Evolutionary conservation across 2,888 invertebrate genomes (phyloP), one percentile per base, ranked within the genome.

Genomic region (Diarsia mendica): DNA sequence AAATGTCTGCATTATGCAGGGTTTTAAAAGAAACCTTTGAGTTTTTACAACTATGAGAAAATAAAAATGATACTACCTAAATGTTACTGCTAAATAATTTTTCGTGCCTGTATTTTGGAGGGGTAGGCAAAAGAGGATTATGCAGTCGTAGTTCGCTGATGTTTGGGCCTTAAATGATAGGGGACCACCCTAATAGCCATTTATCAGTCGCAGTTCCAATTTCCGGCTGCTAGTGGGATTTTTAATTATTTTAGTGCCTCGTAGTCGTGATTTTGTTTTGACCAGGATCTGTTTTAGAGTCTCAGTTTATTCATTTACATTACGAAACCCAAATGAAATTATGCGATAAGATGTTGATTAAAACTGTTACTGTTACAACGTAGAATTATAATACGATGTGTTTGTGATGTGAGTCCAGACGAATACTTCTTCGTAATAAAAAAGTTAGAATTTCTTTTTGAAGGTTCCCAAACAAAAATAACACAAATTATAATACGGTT

Each of bases 1-100:
- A 92, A 91, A 91, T 91, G 86, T 89, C 89, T 89, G 89, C 89
- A 90, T 91, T 89, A 89, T 90, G 87, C 88, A 64, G 87, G 88
- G 88, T 90, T 91, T 90, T 89, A 84, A 87, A 82, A 81, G 87
- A 85, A 88, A 89, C 88, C 89, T 90, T 91, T 89, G 90, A 90
- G 86, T 79, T 87, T 88, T 89, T 86, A 88, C 87, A 89, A 89
- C 88, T 89, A 83, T 46, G 55, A 64, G 83, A 79, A 82, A 72
- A 78, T 80, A 74, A 82, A 87, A 83, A 77, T 77, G 48, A 67
- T 51, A 80, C 44, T 75, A 66, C n/a, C n/a, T 75, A 72, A 63
- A 80, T 80, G 11, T 53, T 69, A 18, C 44, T 46, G 46, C 20
- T 44, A 49, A 49, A 55, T 49, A 72, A 1, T 49, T 61, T 39